Percentiles rank a stretch among this genome's conserved stretches.
These are phyloP conservation scores for Botia kubotai DNA, from an alignment of 2,797 vertebrate species.

Conservation along the genomic window DNA sequence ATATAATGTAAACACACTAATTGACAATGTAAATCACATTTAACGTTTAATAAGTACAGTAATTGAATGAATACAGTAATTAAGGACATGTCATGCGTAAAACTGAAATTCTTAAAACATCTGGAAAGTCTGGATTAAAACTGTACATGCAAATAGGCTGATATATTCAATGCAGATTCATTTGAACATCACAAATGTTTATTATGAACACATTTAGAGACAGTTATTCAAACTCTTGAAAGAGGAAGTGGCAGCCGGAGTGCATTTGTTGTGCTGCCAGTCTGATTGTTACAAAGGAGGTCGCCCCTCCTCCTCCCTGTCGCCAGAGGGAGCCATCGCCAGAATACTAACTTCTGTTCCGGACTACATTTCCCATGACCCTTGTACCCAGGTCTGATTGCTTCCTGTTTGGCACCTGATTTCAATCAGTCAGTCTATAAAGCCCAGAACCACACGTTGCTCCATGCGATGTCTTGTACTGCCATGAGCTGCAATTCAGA, in stretches of 20 bases:
- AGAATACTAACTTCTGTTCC: too few relatives aligned
- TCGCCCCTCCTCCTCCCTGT: too few relatives aligned
- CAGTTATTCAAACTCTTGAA: conserved; percentile 30
- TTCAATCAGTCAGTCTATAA: too few relatives aligned
- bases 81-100: neutral
- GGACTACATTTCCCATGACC: too few relatives aligned
- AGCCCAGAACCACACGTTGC: too few relatives aligned
- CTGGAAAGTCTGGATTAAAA: neutral
- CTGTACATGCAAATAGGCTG: conserved; percentile 44
- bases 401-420: too few relatives aligned
- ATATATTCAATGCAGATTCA: conserved; percentile 1
- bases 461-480: too few relatives aligned
- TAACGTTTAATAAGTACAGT: conserved; percentile 9
- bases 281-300: neutral
- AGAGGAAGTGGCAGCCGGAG: conserved; percentile 12
- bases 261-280: neutral
- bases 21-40: neutral
- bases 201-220: conserved; percentile 1
- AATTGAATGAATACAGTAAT: neutral
- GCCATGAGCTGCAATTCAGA: too few relatives aligned
- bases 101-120: conserved; percentile 10
- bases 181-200: neutral
- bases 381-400: too few relatives aligned
- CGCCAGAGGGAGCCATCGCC: too few relatives aligned
- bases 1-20: neutral